A percentile compares a stretch with the other conserved stretches of the same genome.
phyloP scores from a whole-genome alignment of 1,140 invertebrate genomes.

The Drosophila kurseongensis region DNA sequence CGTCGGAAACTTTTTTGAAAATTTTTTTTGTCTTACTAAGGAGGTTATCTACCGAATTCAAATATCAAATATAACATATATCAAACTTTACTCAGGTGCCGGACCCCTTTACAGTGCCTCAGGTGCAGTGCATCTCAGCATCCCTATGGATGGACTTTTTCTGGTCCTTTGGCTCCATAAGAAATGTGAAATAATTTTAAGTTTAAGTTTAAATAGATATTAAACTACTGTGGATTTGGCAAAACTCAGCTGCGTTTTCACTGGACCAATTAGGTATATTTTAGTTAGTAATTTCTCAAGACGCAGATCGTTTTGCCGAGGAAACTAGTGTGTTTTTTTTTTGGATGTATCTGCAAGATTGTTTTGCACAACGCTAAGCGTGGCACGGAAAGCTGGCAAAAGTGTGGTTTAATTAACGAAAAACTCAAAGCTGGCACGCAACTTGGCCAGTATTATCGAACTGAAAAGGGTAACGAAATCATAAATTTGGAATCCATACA shows the following conservation, averaged over 20 bases:
- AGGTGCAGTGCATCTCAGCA: constrained; percentile 48
- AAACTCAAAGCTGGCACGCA: constrained; percentile 33
- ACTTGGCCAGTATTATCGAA: constrained; percentile 10
- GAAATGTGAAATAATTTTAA: constrained; percentile 43
- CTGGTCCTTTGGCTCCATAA: constrained; percentile 43
- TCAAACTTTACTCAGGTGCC: constrained; percentile 20
- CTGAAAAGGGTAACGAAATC: constrained; percentile 42
- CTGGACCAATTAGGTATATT: constrained; percentile 13
- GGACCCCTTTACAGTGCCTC: constrained; percentile 34
- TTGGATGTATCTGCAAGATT: constrained; percentile 41
- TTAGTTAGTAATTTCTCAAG: constrained; percentile 18
- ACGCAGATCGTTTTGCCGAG: constrained; percentile 34
- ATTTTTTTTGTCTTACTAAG: neutral
- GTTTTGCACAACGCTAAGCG: constrained; percentile 71
- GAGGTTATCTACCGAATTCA: neutral
- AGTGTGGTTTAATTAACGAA: constrained; percentile 31
- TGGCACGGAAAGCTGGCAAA: constrained; percentile 63
- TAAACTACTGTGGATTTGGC: constrained; percentile 44
- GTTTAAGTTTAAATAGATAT: constrained; percentile 41
- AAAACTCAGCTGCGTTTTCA: constrained; percentile 27
- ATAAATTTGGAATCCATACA: constrained; percentile 12
- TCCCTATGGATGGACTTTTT: constrained; percentile 46
- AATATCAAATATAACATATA: neutral
- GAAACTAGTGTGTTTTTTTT: constrained; percentile 21
- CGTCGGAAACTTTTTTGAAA: neutral